Conservation (phyloP, 2,888 invertebrate species). For the Pseudococcus viburni region DNA sequence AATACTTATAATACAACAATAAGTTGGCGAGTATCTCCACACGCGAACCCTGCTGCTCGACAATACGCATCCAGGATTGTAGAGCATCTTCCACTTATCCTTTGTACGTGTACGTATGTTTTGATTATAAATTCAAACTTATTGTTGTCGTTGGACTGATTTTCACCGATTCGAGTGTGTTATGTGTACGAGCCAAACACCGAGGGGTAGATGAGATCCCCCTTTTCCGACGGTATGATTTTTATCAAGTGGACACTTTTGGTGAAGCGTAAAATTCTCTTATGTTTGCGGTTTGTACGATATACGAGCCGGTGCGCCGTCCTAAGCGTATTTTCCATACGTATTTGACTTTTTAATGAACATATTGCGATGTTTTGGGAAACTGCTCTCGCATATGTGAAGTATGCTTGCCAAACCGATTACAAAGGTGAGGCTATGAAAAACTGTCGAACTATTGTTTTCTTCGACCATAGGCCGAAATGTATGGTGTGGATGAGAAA, state of each 20-base stretch:
- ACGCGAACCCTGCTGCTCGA: background rate
- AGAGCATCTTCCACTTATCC: constrained; percentile 19
- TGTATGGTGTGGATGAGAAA: no score
- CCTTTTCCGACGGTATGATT: background rate
- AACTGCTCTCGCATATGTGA: no score
- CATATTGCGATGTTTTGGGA: background rate
- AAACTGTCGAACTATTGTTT: no score
- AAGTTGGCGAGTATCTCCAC: background rate
- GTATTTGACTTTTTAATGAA: constrained; percentile 30
- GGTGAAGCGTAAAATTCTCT: constrained; percentile 1
- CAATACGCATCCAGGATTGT: background rate
- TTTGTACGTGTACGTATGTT: background rate
- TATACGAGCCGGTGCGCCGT: background rate
- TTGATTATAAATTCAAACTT: constrained; percentile 27
- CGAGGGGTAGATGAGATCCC: background rate
- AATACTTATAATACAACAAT: background rate
- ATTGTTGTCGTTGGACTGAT: background rate
- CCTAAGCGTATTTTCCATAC: background rate
- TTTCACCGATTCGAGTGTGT: background rate
- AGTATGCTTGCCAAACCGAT: no score
- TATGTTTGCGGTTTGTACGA: background rate
- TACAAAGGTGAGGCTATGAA: no score
- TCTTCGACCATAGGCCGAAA: no score
- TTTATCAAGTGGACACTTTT: constrained; percentile 22
- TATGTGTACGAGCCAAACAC: background rate